Conservation (phyloP, 2,888 invertebrate genomes). For the Cheilosia pagana region DNA sequence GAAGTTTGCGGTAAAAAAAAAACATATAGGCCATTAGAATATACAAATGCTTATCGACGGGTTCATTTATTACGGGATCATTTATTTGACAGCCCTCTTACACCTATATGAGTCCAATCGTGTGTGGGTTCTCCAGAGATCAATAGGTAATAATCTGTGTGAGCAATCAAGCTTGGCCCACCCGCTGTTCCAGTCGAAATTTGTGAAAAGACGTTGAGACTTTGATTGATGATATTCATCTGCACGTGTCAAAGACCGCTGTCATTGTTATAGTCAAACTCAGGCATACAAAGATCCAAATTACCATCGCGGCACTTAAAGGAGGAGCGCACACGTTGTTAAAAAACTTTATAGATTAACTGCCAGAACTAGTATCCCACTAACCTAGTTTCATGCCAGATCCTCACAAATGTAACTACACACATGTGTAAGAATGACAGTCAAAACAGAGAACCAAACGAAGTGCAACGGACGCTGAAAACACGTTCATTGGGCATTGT, state of each 20-base stretch:
- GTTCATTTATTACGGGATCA: not conserved
- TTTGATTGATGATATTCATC: conserved; percentile 25
- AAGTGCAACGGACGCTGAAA: conserved; percentile 36
- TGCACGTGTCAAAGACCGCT: conserved; percentile 22
- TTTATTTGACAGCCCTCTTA: conserved; percentile 3
- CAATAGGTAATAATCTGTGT: not conserved
- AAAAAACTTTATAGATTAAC: not conserved
- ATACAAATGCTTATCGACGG: not conserved
- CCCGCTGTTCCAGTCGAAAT: conserved; percentile 21
- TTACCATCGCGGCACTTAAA: not conserved
- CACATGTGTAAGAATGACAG: conserved; percentile 1
- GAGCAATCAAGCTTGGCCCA: conserved; percentile 2
- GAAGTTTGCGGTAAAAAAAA: not conserved
- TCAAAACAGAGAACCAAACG: conserved; percentile 32
- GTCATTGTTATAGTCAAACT: not conserved
- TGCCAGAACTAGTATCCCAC: conserved; percentile 30
- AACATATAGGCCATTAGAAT: not conserved
- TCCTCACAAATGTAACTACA: not conserved
- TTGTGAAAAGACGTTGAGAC: conserved; percentile 1
- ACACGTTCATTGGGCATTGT: conserved; percentile 17
- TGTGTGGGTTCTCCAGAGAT: conserved; percentile 8
- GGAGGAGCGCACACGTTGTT: conserved; percentile 3
- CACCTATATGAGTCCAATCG: not conserved
- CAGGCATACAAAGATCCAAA: not conserved
- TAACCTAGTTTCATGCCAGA: conserved; percentile 52